Evolutionary conservation across 2,113 vertebrate genomes (phyloP), one percentile per base, ranked within the genome.

Genomic region (Labeo rohita): DNA sequence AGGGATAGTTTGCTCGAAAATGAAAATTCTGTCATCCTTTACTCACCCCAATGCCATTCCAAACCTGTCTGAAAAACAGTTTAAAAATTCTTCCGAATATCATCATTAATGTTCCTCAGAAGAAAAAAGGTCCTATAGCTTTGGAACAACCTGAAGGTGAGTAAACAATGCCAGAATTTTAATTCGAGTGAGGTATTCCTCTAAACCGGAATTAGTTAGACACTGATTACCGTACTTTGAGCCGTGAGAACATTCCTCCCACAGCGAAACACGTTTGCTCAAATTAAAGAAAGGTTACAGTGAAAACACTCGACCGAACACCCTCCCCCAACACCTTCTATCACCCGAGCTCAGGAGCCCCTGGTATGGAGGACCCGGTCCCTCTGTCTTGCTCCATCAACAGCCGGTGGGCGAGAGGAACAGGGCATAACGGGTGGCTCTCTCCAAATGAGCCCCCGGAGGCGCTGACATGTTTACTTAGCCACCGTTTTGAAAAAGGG

Each of bases 251-350:
- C 89, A 86, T 88, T 89, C 70, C 65, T 86, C 77, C 52, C 52
- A 84, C 72, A 78, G 84, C 23, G 16, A 88, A 88, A 85, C 54
- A 84, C 61, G 85, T 85, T 86, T 86, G 80, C 78, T 84, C 85
- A 79, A 86, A 86, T 86, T 83, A 89, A 87, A 74, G 80, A 89
- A 81, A 73, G 78, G 43, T 86, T 90, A 75, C 84, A 84, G 84
- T 63, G 39, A 89, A 88, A 85, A 85, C 78, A 90, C 77, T 50
- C 74, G 15, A 15, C 76, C 13, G 34, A n/a, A 78, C 59, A 13
- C 28, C 15, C 54, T 85, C 23, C 45, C 56, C 28, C 63, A 68
- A 59, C 56, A 54, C 63, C 83, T 68, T 63, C 52, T 86, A 36
- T 21, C 54, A 76, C 54, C 63, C 23, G 7, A 81, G 52, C 21